Percentiles rank a stretch among this genome's conserved stretches.
Conservation (phyloP, 2,797 vertebrate species). For the Acanthornis magna region DNA sequence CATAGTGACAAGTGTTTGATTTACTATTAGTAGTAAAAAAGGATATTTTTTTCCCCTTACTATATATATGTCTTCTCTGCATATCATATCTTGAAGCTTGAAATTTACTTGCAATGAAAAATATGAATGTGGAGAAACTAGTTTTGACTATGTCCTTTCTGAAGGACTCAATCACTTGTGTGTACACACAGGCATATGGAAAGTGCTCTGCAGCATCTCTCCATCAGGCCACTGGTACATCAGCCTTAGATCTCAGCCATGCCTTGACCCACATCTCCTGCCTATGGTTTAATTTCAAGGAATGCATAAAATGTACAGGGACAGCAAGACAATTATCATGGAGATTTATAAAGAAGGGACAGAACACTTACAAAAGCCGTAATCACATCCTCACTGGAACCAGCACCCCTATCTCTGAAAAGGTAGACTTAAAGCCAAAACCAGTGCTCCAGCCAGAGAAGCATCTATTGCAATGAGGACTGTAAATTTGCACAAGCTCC, state of each 20-base stretch:
- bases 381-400: background rate
- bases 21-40: background rate
- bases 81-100: background rate
- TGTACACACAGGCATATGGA: background rate
- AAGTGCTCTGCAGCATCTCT: background rate
- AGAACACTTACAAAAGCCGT: background rate
- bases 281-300: background rate
- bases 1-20: background rate
- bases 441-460: background rate
- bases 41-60: accelerated
- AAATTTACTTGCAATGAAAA: background rate
- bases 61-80: background rate
- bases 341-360: background rate
- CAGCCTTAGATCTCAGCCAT: background rate
- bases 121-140: background rate
- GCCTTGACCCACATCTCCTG: background rate
- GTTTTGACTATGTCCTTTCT: background rate
- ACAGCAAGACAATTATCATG: background rate
- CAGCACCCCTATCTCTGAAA: background rate
- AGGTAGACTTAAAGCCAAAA: background rate
- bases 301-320: background rate
- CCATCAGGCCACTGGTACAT: background rate
- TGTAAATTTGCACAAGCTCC: background rate
- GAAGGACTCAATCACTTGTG: background rate
- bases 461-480: background rate